Base-by-base conservation (phyloP, 2,113 vertebrate genomes). In the Microcebus lehilahytsara region DNA sequence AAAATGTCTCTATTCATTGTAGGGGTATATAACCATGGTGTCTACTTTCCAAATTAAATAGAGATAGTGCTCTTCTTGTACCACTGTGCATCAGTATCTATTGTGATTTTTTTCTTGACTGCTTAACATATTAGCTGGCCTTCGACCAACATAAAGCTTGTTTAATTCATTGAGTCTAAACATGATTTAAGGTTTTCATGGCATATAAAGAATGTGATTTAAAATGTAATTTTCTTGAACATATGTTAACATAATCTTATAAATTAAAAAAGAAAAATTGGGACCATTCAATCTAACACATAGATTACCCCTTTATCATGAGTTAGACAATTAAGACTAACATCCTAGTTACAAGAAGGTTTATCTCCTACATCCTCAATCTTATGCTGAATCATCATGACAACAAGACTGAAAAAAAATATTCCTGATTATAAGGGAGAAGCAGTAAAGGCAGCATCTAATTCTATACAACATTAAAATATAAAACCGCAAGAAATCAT, bases 201-300 rank as follows among this genome's bases (percentile, higher is more conserved):
- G 17, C 20, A 91, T 49, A 42, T 72, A 10, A 66, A 40, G 16
- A 89, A 72, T 75, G 49, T 78, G 23, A 30, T 72, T 84, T 90
- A 53, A 88, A 51, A 92, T 64, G 2, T 40, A 74, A 84, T 79
- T 79, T 71, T 90, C 72, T 78, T 86, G 40, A 85, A 67, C 17
- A 62, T 89, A 9, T 42, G 2, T 83, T 89, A 40, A 23, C 11
- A 20, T 77, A 77, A 49, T 80, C 22, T 87, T 80, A 40, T 30
- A 75, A 34, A 14, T 87, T 83, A 67, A 89, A 56, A 67, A 81
- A 40, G 56, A 85, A 94, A 67, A 8, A 1, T 53, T 92, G 22
- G 95, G 9, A 11, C 32, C 79, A 6, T 62, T 74, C 46, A 84
- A 8, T 23, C 11, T 81, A 89, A 64, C 1, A 77, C 0, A 66